Conservation (phyloP, 1,140 invertebrate species). For the Pseudomyrmex concolor region DNA sequence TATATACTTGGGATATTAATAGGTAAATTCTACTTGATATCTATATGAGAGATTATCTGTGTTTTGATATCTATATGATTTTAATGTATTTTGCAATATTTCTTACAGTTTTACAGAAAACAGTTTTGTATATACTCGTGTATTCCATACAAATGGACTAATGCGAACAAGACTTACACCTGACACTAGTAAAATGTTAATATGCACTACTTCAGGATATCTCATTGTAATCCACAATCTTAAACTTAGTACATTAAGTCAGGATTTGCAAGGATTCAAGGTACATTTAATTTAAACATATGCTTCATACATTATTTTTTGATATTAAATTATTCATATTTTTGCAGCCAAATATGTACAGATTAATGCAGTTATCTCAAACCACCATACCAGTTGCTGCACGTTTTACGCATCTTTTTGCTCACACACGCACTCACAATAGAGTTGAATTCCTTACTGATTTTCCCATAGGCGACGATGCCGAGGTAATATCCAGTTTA, state of each 20-base stretch:
- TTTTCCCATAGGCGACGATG: conserved; percentile 94
- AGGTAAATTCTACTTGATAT: conserved; percentile 84
- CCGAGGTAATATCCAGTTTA: conserved; percentile 94
- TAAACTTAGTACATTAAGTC: conserved; percentile 90
- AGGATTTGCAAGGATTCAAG: conserved; percentile 94
- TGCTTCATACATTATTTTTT: not conserved
- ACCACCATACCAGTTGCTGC: conserved; percentile 92
- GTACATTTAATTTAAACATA: conserved; percentile 81
- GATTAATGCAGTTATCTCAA: conserved; percentile 94
- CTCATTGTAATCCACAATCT: conserved; percentile 96
- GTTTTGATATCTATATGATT: conserved; percentile 7
- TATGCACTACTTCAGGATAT: conserved; percentile 95
- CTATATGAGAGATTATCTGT: not conserved
- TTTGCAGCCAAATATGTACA: conserved; percentile 93
- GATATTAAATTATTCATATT: conserved; percentile 8
- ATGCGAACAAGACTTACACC: conserved; percentile 95
- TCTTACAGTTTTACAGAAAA: conserved; percentile 89
- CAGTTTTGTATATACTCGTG: conserved; percentile 91
- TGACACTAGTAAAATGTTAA: conserved; percentile 94
- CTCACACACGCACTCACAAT: conserved; percentile 90
- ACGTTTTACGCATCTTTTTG: conserved; percentile 93
- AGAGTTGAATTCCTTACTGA: conserved; percentile 95
- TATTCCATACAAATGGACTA: conserved; percentile 93
- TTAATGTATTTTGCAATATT: conserved; percentile 53
- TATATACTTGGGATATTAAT: conserved; percentile 98